Evolutionary conservation across 2,888 invertebrate species (phyloP).

Genomic region (Tryphoninae sp.): DNA sequence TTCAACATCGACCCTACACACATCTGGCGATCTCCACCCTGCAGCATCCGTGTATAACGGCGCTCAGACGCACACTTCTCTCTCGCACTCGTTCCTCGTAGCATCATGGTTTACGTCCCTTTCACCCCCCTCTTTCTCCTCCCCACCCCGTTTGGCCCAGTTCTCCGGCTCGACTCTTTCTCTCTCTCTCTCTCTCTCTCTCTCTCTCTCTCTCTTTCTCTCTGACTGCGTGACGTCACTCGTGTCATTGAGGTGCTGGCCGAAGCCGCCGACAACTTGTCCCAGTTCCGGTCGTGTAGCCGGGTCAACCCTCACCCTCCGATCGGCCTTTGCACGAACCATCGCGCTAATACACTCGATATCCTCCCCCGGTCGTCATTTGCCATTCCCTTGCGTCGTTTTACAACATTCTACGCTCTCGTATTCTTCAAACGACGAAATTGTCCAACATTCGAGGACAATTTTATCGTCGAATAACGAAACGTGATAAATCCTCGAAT

Average conservation of each 20-base stretch:
- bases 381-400: neutral
- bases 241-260: slow-evolving; percentile 77
- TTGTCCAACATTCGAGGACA: neutral
- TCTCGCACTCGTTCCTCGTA: slow-evolving; percentile 30
- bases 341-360: slow-evolving; percentile 20
- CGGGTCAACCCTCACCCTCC: slow-evolving; percentile 66
- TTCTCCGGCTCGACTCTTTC: slow-evolving; percentile 65
- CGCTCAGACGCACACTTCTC: slow-evolving; percentile 2
- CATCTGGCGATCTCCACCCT: slow-evolving; percentile 8
- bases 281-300: slow-evolving; percentile 75
- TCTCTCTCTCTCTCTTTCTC: slow-evolving; percentile 20
- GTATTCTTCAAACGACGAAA: neutral
- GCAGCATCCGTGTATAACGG: slow-evolving; percentile 13
- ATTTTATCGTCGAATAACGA: neutral
- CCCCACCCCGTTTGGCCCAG: slow-evolving; percentile 74
- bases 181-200: slow-evolving; percentile 7
- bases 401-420: neutral
- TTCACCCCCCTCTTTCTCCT: slow-evolving; percentile 33
- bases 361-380: neutral
- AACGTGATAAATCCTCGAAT: too few species aligned
- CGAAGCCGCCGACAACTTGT: slow-evolving; percentile 73
- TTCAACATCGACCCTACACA: slow-evolving; percentile 29
- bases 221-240: slow-evolving; percentile 76
- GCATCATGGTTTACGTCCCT: slow-evolving; percentile 52
- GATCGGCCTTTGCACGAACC: slow-evolving; percentile 54